Conservation (phyloP, 2,888 invertebrate genomes). For the Ophonus ardosiacus region DNA sequence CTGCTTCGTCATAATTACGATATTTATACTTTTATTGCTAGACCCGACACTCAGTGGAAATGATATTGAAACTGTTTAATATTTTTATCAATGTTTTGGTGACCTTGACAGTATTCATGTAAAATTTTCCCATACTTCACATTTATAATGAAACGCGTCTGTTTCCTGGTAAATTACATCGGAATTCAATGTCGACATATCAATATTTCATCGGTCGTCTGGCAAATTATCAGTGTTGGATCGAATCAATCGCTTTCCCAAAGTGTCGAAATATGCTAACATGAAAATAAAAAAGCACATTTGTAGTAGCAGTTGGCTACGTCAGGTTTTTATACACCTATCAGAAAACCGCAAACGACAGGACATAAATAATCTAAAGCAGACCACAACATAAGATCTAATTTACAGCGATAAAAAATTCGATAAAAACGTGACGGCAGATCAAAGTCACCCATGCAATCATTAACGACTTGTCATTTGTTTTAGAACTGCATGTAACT, state of each 20-base stretch:
- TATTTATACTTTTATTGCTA: too few species aligned
- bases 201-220: conserved; percentile 16
- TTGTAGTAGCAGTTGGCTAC: conserved; percentile 42
- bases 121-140: not conserved
- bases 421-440: conserved; percentile 28
- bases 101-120: not conserved
- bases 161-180: conserved; percentile 10
- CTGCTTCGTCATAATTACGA: too few species aligned
- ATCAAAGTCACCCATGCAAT: conserved; percentile 8
- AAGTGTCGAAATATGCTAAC: conserved; percentile 44
- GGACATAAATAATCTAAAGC: conserved; percentile 49
- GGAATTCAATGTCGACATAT: conserved; percentile 29
- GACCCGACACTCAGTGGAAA: too few species aligned
- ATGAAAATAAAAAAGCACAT: conserved; percentile 17
- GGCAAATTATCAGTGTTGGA: conserved; percentile 10
- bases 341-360: conserved; percentile 52
- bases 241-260: not conserved
- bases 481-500: not conserved
- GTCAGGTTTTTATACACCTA: conserved; percentile 30
- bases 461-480: conserved; percentile 1
- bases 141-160: conserved; percentile 10
- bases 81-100: not conserved
- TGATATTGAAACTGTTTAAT: not conserved
- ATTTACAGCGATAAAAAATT: conserved; percentile 37
- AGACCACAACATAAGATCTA: conserved; percentile 49